Evolutionary conservation across 2,113 vertebrate species (phyloP).

Genomic region (Tachycineta bicolor): DNA sequence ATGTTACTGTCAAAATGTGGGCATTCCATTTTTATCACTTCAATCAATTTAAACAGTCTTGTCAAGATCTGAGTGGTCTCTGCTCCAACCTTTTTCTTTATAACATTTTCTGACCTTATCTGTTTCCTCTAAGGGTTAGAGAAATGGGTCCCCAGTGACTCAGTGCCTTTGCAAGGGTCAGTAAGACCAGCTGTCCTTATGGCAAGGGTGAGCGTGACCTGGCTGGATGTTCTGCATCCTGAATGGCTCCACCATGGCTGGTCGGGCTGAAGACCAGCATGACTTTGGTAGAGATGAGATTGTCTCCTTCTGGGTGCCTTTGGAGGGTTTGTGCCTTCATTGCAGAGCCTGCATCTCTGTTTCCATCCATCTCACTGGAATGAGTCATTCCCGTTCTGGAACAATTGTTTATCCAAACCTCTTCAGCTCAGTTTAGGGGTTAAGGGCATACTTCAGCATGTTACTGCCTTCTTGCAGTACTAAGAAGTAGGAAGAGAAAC

Average conservation of each 20-base stretch:
- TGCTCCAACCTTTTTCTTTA: neutral
- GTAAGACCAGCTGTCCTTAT: neutral
- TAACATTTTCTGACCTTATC: neutral
- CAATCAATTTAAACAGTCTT: neutral
- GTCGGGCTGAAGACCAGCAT: neutral
- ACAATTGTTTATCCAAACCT: neutral
- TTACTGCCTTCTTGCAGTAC: neutral
- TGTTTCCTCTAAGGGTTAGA: neutral
- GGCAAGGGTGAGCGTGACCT: neutral
- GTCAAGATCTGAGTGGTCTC: neutral
- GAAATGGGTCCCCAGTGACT: neutral
- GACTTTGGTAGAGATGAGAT: neutral
- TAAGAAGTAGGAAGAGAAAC: neutral
- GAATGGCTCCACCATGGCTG: rapidly evolving
- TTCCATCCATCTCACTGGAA: neutral
- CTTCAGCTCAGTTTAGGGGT: neutral
- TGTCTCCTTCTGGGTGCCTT: neutral
- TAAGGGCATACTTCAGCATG: neutral
- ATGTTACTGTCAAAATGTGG: neutral
- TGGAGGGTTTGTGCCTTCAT: neutral
- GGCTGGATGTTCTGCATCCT: neutral
- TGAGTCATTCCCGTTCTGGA: neutral
- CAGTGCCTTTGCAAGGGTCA: neutral
- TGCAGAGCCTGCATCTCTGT: neutral
- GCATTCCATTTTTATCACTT: neutral